Base-by-base conservation (phyloP, 2,888 invertebrate genomes). In the Himalopsyche japonica region DNA sequence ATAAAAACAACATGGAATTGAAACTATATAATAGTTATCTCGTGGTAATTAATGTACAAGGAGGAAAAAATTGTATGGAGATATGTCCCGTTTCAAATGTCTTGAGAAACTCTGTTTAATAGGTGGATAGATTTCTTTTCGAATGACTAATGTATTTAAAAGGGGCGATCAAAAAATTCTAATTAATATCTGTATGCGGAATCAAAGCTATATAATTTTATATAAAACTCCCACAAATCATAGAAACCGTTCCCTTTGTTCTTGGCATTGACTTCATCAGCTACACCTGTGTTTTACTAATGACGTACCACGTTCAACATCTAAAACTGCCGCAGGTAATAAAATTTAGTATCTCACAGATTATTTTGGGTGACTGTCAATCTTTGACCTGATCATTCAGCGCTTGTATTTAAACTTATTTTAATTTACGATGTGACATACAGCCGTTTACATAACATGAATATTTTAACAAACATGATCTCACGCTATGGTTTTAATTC, bases 251-350 rank as follows among this genome's bases (percentile, higher is more conserved):
- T 57, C 57, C 57, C 57, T 57, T 57, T 57, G 57, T 57, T 57
- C 57, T 57, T 57, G 57, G 57, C 57, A 57, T 57, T 57, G 57
- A 57, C 57, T 57, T 57, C 57, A 57, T 20, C 57, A 24, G 47
- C 34, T 27, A 79, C 82, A 79, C 82, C 82, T 82, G 82, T 32
- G 37, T 43, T 70, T 43, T 30, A 37, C 43, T 27, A 78, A 82
- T 85, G 85, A 85, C 85, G 85, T 80, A 85, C 34, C 48, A 49
- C 80, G n/a, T 20, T 34, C 12, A 82, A 77, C 80, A 85, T 85
- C 79, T 81, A 27, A 81, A 48, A 81, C 43, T 85, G 80, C 80
- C 79, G 82, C 78, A 32, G 76, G 70, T 82, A 85, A 85, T 82
- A 85, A 85, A 78, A 80, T 64, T 27, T n/a, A 70, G 80, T 82